These are phyloP conservation scores for Plebejus argus DNA, from an alignment of 2,888 invertebrate genomes.

Conservation along the genomic window DNA sequence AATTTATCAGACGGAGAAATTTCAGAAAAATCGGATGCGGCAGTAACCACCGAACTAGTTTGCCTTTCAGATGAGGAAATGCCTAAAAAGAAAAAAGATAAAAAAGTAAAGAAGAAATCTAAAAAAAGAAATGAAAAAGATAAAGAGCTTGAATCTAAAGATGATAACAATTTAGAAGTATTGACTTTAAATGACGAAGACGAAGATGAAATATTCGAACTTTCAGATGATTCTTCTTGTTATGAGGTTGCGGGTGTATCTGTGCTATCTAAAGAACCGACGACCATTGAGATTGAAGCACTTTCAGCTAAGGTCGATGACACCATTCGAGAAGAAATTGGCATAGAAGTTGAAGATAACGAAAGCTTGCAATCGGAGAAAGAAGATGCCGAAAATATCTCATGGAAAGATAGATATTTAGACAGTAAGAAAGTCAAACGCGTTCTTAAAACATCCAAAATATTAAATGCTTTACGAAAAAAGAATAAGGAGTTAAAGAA, in stretches of 20 bases:
- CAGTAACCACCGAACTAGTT: slow-evolving; percentile 68
- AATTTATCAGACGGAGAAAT: slow-evolving; percentile 65
- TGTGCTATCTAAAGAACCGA: slow-evolving; percentile 70
- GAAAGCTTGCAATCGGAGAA: slow-evolving; percentile 42
- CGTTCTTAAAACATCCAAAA: slow-evolving; percentile 72
- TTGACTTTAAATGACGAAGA: slow-evolving; percentile 31
- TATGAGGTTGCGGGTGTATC: slow-evolving; percentile 62
- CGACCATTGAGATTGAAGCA: slow-evolving; percentile 68
- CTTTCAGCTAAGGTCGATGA: slow-evolving; percentile 74
- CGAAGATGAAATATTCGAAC: slow-evolving; percentile 59
- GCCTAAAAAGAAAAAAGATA: slow-evolving; percentile 59
- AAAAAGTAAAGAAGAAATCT: slow-evolving; percentile 64
- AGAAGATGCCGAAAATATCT: slow-evolving; percentile 48
- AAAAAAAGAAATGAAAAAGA: slow-evolving; percentile 59
- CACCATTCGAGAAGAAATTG: slow-evolving; percentile 61
- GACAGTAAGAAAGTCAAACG: slow-evolving; percentile 81
- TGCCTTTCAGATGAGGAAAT: slow-evolving; percentile 76
- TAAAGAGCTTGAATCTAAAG: slow-evolving; percentile 46
- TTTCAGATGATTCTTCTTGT: slow-evolving; percentile 67
- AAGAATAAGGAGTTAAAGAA: slow-evolving; percentile 76
- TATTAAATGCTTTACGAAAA: slow-evolving; percentile 82
- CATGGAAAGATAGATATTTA: slow-evolving; percentile 82
- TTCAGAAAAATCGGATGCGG: slow-evolving; percentile 46
- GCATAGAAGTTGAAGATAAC: slow-evolving; percentile 53
- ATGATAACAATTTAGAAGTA: slow-evolving; percentile 21